Percentiles rank a stretch among this genome's conserved stretches.
Conservation (phyloP, 2,888 invertebrate species). For the Synanthedon vespiformis region DNA sequence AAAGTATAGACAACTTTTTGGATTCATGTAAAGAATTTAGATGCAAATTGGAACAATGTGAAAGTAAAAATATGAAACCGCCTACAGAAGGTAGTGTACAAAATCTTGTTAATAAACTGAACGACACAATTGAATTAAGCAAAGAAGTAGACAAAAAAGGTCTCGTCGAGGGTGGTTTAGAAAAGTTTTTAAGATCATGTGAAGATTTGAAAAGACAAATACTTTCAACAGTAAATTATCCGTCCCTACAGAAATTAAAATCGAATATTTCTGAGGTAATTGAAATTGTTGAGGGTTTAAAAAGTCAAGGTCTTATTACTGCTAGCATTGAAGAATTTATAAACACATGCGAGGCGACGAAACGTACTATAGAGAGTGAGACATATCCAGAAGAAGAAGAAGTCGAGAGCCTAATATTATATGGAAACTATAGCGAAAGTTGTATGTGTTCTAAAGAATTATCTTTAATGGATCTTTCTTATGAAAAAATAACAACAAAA, state of each 20-base stretch:
- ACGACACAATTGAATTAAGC: constrained; percentile 18
- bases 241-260: constrained; percentile 11
- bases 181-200: constrained; percentile 24
- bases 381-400: not conserved
- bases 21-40: constrained; percentile 20
- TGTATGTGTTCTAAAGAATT: not conserved
- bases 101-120: constrained; percentile 16
- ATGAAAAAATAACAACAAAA: not conserved
- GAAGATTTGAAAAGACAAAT: constrained; percentile 19
- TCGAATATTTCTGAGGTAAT: constrained; percentile 20
- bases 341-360: constrained; percentile 16
- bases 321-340: constrained; percentile 20
- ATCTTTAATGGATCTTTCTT: not conserved
- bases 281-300: constrained; percentile 17
- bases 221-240: constrained; percentile 3
- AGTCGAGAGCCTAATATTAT: not conserved
- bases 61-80: constrained; percentile 6
- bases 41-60: constrained; percentile 14
- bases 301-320: constrained; percentile 14
- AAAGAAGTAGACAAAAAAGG: constrained; percentile 19
- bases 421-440: not conserved
- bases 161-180: constrained; percentile 17
- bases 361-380: constrained; percentile 12
- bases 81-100: constrained; percentile 3
- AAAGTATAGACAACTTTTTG: constrained; percentile 19